Base-by-base conservation (phyloP, 1,140 invertebrate genomes). In the Carcinoscorpius rotundicauda region DNA sequence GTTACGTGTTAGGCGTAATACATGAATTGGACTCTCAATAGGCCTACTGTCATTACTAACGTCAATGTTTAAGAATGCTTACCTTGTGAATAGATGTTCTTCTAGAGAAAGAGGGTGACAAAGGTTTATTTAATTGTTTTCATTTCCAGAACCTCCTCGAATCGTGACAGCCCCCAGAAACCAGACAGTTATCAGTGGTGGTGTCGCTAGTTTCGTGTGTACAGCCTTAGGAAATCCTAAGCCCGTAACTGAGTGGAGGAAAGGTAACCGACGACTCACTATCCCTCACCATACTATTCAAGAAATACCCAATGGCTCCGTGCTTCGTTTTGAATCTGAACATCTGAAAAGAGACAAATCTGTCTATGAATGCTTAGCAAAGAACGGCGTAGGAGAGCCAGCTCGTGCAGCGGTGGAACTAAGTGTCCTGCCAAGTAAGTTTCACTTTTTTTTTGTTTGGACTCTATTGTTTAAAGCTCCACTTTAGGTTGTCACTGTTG, bases 201-300 rank as follows among this genome's bases (percentile, higher is more conserved):
- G 88, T n/a, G 89, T 92, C 63, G 93, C 93, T 3, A 89, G 88
- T 56, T 97, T 98, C 81, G 94, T 93, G 78, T 98, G 95, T 81
- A 87, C 87, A 59, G 93, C 93, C 11, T 83, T 87, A 60, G 93
- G 94, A 29, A 87, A 93, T 78, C 95, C 95, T 56, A 73, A 75
- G 53, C 82, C 82, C 4, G 73, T 73, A 51, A 77, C 82, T 60
- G 72, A 78, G 61, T 82, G 81, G 81, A 71, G 75, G 55, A 76
- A 76, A 63, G 75, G 75, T 55, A 78, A 77, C 5, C 76, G 77
- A 63, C 69, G 71, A 4, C 70, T 79, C 9, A 74, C 71, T 57
- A 68, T 74, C 51, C 67, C 75, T 63, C 70, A 81, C 52, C 80
- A 76, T 68, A 74, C 77, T 5, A 73, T 74, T 6, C 73, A 78